These are phyloP conservation scores for Muraenolepis orangiensis DNA, from an alignment of 2,797 vertebrate species.

Conservation along the genomic window DNA sequence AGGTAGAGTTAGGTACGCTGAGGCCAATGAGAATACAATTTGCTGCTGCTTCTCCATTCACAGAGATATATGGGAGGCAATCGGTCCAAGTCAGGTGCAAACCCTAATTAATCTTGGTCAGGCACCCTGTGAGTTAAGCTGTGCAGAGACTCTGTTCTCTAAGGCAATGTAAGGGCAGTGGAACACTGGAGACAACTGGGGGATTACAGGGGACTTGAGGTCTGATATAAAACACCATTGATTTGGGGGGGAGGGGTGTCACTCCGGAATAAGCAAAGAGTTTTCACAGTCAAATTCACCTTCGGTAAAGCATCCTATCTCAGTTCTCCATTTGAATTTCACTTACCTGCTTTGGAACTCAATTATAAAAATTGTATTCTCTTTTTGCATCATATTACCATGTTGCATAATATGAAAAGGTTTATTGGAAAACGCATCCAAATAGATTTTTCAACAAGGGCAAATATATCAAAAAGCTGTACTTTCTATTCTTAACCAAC, in stretches of 20 bases:
- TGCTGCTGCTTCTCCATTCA: neutral
- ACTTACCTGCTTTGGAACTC: neutral
- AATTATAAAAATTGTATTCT: neutral
- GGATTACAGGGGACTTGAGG: neutral
- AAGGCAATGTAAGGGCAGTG: slow-evolving; percentile 5
- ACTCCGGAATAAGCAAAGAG: neutral
- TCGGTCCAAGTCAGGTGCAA: slow-evolving; percentile 10
- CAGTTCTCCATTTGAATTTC: neutral
- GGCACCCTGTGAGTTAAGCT: slow-evolving; percentile 11
- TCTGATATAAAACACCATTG: slow-evolving; percentile 2
- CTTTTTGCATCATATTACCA: neutral
- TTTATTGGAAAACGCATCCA: too few species aligned
- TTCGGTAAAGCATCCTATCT: neutral
- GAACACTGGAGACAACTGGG: neutral
- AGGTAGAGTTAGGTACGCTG: neutral
- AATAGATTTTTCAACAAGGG: too few species aligned
- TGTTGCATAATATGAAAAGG: too few species aligned
- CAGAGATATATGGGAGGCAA: neutral
- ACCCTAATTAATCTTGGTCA: slow-evolving; percentile 30
- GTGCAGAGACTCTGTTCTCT: neutral
- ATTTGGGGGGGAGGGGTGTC: neutral
- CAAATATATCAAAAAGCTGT: too few species aligned
- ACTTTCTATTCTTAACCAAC: too few species aligned
- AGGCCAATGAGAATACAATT: neutral
- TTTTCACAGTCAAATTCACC: neutral